These are phyloP conservation scores for Hydrocynus forskahlii DNA, from an alignment of 2,797 vertebrate species.

Conservation along the genomic window DNA sequence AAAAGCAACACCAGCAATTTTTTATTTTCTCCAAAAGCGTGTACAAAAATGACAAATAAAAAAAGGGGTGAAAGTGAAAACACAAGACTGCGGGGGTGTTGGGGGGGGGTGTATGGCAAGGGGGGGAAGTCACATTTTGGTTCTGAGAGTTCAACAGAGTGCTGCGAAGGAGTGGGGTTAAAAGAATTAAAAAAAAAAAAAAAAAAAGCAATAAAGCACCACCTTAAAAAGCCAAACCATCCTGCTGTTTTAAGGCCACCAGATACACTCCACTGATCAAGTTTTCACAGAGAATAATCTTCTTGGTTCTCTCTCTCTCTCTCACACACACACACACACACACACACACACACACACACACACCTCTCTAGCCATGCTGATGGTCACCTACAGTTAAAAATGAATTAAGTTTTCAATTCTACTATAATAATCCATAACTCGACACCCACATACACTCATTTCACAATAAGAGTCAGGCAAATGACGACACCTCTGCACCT, in stretches of 20 bases:
- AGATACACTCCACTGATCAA: slow-evolving; percentile 73
- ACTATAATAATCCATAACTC: slow-evolving; percentile 60
- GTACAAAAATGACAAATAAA: slow-evolving; percentile 72
- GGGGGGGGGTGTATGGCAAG: slow-evolving; percentile 43
- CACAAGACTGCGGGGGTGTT: slow-evolving; percentile 65
- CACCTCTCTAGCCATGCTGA: slow-evolving; percentile 66
- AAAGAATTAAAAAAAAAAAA: slow-evolving; percentile 55
- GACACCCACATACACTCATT: slow-evolving; percentile 62
- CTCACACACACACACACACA: slow-evolving; percentile 26
- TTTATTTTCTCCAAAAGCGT: slow-evolving; percentile 78
- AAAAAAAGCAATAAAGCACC: slow-evolving; percentile 52
- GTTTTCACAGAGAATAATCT: slow-evolving; percentile 67
- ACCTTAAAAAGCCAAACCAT: slow-evolving; percentile 61
- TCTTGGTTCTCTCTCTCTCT: slow-evolving; percentile 67
- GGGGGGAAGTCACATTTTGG: slow-evolving; percentile 18
- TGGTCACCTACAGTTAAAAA: slow-evolving; percentile 58
- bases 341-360: background rate
- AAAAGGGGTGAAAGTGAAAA: slow-evolving; percentile 64
- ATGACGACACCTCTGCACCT: slow-evolving; percentile 63
- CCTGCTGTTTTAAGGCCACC: slow-evolving; percentile 80
- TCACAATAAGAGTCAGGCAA: slow-evolving; percentile 60
- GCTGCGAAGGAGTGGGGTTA: background rate
- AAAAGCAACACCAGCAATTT: slow-evolving; percentile 73
- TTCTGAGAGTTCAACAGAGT: slow-evolving; percentile 6
- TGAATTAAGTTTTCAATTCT: slow-evolving; percentile 56